phyloP scores from a whole-genome alignment of 2,113 vertebrate species.

The Sceloporus tristichus region DNA sequence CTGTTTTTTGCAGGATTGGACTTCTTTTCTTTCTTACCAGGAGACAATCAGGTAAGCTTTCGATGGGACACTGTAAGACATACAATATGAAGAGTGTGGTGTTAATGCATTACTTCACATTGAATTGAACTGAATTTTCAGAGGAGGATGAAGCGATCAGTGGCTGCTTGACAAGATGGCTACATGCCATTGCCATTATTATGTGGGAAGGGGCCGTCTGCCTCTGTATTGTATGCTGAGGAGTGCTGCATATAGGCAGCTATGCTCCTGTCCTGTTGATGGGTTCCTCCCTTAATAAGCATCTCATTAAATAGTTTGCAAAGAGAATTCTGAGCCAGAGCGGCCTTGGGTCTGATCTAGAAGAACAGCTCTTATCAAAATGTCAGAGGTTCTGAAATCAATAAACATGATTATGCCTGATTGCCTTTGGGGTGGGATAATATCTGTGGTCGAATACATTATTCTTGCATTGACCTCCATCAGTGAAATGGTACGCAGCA shows the following conservation, averaged over 20 bases:
- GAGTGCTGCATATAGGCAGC: not conserved
- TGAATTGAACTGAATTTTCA: too few species aligned
- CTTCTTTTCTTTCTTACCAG: conserved; percentile 98
- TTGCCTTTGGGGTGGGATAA: too few species aligned
- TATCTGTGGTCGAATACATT: too few species aligned
- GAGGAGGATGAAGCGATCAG: too few species aligned
- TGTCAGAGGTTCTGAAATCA: not conserved
- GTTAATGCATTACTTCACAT: too few species aligned
- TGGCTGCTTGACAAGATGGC: too few species aligned
- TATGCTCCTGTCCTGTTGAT: not conserved
- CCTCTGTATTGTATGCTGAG: not conserved
- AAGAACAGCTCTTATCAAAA: not conserved
- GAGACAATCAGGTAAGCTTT: conserved; percentile 95
- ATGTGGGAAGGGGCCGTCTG: too few species aligned
- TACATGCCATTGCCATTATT: too few species aligned
- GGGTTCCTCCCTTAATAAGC: not conserved
- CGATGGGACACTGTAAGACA: not conserved
- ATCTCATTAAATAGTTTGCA: not conserved
- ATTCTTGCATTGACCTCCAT: too few species aligned
- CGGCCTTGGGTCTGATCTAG: not conserved
- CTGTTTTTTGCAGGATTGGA: conserved; percentile 87
- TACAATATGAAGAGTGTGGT: not conserved
- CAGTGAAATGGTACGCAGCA: too few species aligned
- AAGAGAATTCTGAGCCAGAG: not conserved
- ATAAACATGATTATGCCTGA: too few species aligned